phyloP scores from a whole-genome alignment of 2,888 invertebrate species.

The Sinhomidia bicolor region DNA sequence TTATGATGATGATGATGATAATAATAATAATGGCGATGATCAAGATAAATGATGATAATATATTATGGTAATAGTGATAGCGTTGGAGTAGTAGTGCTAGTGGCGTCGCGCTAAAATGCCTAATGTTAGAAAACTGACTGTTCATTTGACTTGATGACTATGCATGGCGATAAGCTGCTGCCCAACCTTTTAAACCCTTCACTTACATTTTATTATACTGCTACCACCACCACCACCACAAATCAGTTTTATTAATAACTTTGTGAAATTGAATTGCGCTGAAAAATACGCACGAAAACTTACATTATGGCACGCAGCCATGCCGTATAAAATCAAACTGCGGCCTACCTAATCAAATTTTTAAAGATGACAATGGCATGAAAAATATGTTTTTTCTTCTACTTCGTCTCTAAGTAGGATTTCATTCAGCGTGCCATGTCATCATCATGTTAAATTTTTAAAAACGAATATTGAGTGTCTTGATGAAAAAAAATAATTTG shows the following conservation, averaged over 20 bases:
- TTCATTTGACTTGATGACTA: neutral
- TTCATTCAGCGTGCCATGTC: neutral
- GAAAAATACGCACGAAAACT: too few species aligned
- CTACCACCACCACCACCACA: too few species aligned
- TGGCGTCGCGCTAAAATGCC: neutral
- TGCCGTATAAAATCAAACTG: too few species aligned
- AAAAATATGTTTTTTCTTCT: too few species aligned
- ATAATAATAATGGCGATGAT: too few species aligned
- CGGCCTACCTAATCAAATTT: neutral
- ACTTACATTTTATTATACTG: too few species aligned
- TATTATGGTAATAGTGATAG: neutral
- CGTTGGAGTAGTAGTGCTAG: neutral
- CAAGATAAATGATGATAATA: neutral
- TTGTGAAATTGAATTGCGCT: too few species aligned
- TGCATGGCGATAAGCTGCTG: neutral
- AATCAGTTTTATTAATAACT: too few species aligned
- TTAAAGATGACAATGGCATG: neutral
- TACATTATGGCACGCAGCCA: too few species aligned
- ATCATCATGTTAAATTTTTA: neutral
- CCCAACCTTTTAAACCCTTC: neutral
- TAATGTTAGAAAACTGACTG: neutral
- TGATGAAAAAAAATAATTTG: too few species aligned
- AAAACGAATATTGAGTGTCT: neutral
- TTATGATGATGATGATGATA: neutral
- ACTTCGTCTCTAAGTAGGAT: too few species aligned